These are phyloP conservation scores for Bubalus kerabau DNA, from an alignment of 2,113 vertebrate genomes.

Conservation along the genomic window DNA sequence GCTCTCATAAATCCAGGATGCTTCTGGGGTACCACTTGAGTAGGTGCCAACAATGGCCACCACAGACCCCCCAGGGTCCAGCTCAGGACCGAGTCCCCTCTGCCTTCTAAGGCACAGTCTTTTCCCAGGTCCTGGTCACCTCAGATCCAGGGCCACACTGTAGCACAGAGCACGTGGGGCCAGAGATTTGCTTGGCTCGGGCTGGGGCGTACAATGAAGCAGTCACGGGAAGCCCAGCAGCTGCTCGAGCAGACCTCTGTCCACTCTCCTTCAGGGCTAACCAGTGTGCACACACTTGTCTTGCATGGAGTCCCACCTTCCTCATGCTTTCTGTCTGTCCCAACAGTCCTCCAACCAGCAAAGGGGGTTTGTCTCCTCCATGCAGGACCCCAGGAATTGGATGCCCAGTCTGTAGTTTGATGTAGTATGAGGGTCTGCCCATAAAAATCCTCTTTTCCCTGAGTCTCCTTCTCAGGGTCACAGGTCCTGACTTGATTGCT, in stretches of 20 bases:
- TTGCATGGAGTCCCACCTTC: neutral
- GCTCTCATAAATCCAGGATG: neutral
- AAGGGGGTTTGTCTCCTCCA: neutral
- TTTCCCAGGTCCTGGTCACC: too few relatives aligned
- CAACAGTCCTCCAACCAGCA: neutral
- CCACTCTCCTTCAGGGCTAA: neutral
- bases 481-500: neutral
- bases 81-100: neutral
- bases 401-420: too few relatives aligned
- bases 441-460: neutral
- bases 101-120: neutral
- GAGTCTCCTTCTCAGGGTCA: neutral
- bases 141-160: neutral
- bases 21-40: neutral
- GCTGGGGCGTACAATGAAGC: rapidly evolving
- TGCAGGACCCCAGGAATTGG: neutral
- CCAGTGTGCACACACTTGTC: too few relatives aligned
- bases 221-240: neutral
- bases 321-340: neutral
- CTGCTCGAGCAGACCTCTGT: neutral
- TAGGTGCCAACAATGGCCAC: neutral
- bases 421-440: neutral
- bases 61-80: neutral
- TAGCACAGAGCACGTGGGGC: neutral
- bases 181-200: neutral